Base-by-base conservation (phyloP, 2,797 vertebrate species). In the Arnoldichthys spilopterus region DNA sequence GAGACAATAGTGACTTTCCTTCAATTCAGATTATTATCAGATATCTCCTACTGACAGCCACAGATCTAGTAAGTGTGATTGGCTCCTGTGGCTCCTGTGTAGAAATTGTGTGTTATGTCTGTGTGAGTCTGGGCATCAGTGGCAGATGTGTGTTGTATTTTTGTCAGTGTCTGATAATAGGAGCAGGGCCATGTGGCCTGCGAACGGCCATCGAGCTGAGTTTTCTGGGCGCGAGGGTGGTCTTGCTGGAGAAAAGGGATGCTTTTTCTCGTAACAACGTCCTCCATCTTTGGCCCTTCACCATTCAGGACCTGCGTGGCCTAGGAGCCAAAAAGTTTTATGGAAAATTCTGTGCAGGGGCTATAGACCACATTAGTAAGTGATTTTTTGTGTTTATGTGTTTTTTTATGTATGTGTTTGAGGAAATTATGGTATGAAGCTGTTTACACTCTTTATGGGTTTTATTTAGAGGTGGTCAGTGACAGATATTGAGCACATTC, bases 291-390 rank as follows among this genome's bases (percentile, higher is more conserved):
- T 99, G 98, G 98, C 98, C 98, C 0, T 99, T 97, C 90, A 96
- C 97, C 85, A 99, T 99, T 81, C 96, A 98, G 0, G 98, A 99
- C 89, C 87, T 99, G n/a, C 92, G 97, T 4, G 94, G 96, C 32
- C 94, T 99, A 0, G 98, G 98, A 0, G 98, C 97, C 90, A 99
- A 99, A 79, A 98, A 96, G 87, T 97, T 99, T 83, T 96, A 98
- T 0, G 97, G 98, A 51, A 98, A 97, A 87, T 99, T 99, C 90
- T 98, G 97, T 8, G 96, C 96, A 0, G 95, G 97, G 76, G 92
- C 97, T 85, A 99, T 99, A 0, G 97, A 99, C 88, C 97, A 99
- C 47, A 99, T 99, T 89, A 99, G 98, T 99, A 82, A 98, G 97
- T 89, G 1, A 49, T 30, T 3, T 4, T 67, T 3, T 74, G 3